Conservation (phyloP, 2,797 vertebrate genomes). For the Girardinus metallicus region DNA sequence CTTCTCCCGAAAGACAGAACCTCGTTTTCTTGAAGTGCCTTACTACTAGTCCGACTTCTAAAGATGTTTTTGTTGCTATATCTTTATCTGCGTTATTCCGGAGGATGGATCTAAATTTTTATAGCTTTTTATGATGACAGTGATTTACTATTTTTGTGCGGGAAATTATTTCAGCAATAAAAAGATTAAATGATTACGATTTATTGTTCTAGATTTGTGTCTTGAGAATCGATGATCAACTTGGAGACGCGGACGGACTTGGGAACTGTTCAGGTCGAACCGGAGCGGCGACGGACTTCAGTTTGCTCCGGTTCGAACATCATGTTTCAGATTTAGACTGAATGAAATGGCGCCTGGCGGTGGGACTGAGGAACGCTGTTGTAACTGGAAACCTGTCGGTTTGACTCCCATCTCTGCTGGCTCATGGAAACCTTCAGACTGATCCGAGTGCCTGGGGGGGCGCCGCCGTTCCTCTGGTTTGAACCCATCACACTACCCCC, state of each 20-base stretch:
- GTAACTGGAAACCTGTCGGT: slow-evolving; percentile 71
- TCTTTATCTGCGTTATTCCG: slow-evolving; percentile 81
- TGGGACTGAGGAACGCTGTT: slow-evolving; percentile 11
- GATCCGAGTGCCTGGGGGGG: slow-evolving; percentile 14
- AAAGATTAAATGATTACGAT: slow-evolving; percentile 84
- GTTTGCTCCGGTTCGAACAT: neutral
- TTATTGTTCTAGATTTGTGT: slow-evolving; percentile 79
- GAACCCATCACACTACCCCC: slow-evolving; percentile 79
- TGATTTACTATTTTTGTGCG: slow-evolving; percentile 80
- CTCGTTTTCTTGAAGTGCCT: slow-evolving; percentile 91
- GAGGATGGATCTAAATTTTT: slow-evolving; percentile 80
- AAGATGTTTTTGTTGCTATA: slow-evolving; percentile 76
- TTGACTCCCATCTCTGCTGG: neutral
- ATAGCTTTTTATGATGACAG: slow-evolving; percentile 83
- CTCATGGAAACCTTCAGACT: slow-evolving; percentile 42
- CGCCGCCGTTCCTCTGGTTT: slow-evolving; percentile 2
- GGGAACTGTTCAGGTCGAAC: slow-evolving; percentile 1
- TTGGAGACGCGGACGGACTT: slow-evolving; percentile 30
- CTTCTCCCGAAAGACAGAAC: slow-evolving; percentile 55
- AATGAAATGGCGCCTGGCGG: neutral
- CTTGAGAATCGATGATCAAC: slow-evolving; percentile 82
- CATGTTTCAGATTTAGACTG: neutral
- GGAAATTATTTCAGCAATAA: slow-evolving; percentile 83
- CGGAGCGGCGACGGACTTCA: slow-evolving; percentile 20
- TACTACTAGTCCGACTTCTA: slow-evolving; percentile 86